Conservation (phyloP, 2,888 invertebrate species). For the Oxytorus armatus region DNA sequence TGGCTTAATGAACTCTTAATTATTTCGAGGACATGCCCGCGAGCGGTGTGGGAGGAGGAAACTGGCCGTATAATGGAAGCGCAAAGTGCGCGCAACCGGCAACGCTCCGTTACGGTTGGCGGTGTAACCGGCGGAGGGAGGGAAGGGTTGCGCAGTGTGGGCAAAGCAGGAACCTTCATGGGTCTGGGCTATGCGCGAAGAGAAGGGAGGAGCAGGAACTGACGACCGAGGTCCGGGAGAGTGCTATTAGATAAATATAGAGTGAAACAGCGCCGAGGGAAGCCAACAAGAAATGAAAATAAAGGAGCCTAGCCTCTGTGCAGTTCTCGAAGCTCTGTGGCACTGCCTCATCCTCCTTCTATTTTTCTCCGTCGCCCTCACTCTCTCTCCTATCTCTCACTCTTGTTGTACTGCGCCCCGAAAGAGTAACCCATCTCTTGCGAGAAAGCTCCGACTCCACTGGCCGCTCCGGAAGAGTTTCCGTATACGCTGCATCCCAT, state of each 20-base stretch:
- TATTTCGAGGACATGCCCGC: slow-evolving; percentile 82
- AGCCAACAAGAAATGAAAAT: slow-evolving; percentile 66
- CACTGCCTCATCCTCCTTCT: slow-evolving; percentile 44
- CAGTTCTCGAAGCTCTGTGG: slow-evolving; percentile 40
- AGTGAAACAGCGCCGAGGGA: slow-evolving; percentile 75
- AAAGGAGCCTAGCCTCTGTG: slow-evolving; percentile 63
- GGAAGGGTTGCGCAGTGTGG: slow-evolving; percentile 51
- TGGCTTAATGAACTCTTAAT: slow-evolving; percentile 84
- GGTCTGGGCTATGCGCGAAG: slow-evolving; percentile 8
- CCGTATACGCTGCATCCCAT: slow-evolving; percentile 23
- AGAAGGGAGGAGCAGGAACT: slow-evolving; percentile 38
- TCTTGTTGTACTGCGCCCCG: slow-evolving; percentile 54
- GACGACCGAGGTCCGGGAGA: slow-evolving; percentile 72
- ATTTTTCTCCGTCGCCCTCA: slow-evolving; percentile 20
- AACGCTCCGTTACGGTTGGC: slow-evolving; percentile 71
- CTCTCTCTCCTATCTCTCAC: slow-evolving; percentile 45
- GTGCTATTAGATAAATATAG: slow-evolving; percentile 82
- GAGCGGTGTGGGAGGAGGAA: slow-evolving; percentile 76
- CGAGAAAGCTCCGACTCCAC: slow-evolving; percentile 23
- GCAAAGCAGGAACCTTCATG: slow-evolving; percentile 44
- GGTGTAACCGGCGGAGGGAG: slow-evolving; percentile 33
- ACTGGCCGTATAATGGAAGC: slow-evolving; percentile 83
- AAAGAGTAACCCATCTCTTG: slow-evolving; percentile 58
- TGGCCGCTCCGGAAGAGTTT: slow-evolving; percentile 26
- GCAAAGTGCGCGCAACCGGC: slow-evolving; percentile 81